Conservation (phyloP, 1,140 invertebrate genomes). For the Cheumatopsyche charites region DNA sequence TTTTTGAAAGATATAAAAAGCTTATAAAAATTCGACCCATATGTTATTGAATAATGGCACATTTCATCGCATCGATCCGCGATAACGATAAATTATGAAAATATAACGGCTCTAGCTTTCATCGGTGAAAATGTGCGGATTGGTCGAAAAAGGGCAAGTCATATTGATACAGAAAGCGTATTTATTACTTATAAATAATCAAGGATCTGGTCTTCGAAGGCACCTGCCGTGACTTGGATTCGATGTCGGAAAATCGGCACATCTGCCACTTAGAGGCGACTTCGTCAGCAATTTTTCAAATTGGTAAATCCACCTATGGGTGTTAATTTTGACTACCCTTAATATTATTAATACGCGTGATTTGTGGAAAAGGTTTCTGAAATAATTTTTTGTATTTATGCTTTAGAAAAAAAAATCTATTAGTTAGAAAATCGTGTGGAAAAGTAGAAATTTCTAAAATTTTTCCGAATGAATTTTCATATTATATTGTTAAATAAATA, state of each 20-base stretch:
- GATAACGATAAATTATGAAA: background rate
- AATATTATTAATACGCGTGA: too few species aligned
- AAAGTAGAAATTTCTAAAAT: too few species aligned
- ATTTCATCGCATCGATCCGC: background rate
- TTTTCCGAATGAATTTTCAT: too few species aligned
- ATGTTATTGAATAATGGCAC: background rate
- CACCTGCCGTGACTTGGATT: conserved; percentile 33
- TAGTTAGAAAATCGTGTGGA: too few species aligned
- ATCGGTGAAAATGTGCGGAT: conserved; percentile 10
- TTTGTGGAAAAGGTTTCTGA: too few species aligned
- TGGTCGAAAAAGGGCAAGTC: conserved; percentile 14
- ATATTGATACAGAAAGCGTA: background rate
- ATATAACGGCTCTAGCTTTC: background rate
- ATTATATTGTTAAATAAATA: too few species aligned
- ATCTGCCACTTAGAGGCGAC: conserved; percentile 33
- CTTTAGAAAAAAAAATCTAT: too few species aligned
- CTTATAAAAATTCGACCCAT: background rate
- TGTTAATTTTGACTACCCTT: too few species aligned
- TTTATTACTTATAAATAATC: too few species aligned
- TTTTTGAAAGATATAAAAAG: background rate
- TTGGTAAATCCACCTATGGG: too few species aligned
- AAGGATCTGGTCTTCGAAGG: background rate
- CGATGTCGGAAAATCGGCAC: conserved; percentile 18
- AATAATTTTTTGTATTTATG: too few species aligned
- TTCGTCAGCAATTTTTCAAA: conserved; percentile 4